Evolutionary conservation across 2,797 vertebrate genomes (phyloP).

Genomic region (Chloroceryle amazona): DNA sequence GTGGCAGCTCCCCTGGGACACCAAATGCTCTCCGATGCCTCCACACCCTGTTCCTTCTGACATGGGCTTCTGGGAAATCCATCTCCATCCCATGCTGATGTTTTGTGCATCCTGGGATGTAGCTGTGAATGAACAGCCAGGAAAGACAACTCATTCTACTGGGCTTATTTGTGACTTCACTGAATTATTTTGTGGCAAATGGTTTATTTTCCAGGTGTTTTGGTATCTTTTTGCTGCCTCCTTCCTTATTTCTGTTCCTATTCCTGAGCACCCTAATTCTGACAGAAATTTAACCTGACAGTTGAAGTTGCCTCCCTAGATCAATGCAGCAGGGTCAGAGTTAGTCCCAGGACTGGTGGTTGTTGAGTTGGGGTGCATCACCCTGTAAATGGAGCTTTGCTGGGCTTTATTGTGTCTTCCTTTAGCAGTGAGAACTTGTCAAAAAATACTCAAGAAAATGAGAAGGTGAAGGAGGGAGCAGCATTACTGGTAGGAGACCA

Average conservation of each 20-base stretch:
- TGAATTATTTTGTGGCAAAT: not conserved
- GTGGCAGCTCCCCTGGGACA: not conserved
- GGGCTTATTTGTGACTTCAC: not conserved
- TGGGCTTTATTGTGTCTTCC: not conserved
- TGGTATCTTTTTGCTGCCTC: not conserved
- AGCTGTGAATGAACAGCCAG: not conserved
- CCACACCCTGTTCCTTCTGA: not conserved
- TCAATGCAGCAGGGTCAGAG: not conserved
- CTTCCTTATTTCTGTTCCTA: not conserved
- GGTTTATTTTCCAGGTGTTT: not conserved
- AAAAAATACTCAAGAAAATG: not conserved
- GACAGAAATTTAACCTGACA: accelerated
- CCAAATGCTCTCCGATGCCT: not conserved
- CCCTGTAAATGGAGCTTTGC: not conserved
- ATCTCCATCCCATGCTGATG: not conserved
- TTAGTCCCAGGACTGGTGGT: not conserved
- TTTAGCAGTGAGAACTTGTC: not conserved
- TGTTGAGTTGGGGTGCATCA: not conserved
- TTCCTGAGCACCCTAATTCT: not conserved
- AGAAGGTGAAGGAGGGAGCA: not conserved
- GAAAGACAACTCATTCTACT: not conserved
- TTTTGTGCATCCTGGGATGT: not conserved
- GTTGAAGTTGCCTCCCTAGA: not conserved
- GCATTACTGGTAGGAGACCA: not conserved
- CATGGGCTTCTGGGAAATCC: not conserved